Conservation (phyloP, 2,797 vertebrate genomes). For the Cryptoprocta ferox region DNA sequence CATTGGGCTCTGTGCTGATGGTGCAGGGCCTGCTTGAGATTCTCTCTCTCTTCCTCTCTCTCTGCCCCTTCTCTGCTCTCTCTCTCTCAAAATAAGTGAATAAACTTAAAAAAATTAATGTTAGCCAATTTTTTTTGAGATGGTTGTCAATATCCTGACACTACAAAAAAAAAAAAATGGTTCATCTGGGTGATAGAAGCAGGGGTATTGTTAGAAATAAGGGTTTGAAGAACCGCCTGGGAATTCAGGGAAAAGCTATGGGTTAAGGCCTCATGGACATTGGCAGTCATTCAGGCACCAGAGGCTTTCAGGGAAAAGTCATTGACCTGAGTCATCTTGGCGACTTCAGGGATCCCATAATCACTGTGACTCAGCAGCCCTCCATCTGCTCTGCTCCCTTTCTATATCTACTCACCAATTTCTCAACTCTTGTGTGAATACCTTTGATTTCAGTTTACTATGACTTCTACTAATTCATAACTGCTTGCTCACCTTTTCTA, state of each 20-base stretch:
- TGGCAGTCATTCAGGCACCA: neutral
- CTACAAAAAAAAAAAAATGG: neutral
- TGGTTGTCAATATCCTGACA: neutral
- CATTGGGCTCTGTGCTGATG: too few species aligned
- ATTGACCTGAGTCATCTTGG: neutral
- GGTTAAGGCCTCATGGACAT: neutral
- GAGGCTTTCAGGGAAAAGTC: neutral
- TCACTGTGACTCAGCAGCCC: conserved; percentile 14
- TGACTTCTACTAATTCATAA: neutral
- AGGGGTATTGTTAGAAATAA: neutral
- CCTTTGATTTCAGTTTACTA: neutral
- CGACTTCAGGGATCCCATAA: neutral
- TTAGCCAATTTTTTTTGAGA: neutral
- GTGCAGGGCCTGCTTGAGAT: too few species aligned
- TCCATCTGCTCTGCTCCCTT: neutral
- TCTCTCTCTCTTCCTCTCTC: too few species aligned
- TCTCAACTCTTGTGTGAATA: neutral
- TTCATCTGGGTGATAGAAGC: neutral
- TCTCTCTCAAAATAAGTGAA: too few species aligned
- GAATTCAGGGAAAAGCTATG: neutral
- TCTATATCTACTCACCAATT: neutral
- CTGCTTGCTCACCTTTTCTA: neutral
- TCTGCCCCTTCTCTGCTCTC: too few species aligned
- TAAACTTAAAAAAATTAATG: neutral
- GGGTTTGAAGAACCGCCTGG: neutral